Evolutionary conservation across 2,888 invertebrate genomes (phyloP), one percentile per base, ranked within the genome.

Genomic region (Drosophila hawaiiensis): DNA sequence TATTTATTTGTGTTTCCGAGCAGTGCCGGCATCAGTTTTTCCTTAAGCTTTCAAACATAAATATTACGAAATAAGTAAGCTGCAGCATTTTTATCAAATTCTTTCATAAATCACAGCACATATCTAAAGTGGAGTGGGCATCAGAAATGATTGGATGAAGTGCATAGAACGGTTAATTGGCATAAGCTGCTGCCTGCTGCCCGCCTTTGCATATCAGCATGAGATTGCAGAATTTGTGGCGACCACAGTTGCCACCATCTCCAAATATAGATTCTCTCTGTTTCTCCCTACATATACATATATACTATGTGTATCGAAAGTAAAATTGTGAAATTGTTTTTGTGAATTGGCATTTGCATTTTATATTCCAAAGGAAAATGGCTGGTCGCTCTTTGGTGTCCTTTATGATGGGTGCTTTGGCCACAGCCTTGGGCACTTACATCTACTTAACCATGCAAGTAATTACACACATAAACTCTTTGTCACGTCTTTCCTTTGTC

Each of bases 371-470:
- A 47, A 37, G 66, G 68, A 69, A 72, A 70, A 89, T 85, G 84
- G 80, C 85, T 62, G 83, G 88, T 39, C 85, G 90, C 31, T 74
- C 91, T 50, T 70, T 92, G 41, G 59, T 85, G 31, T 92, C 93
- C 52, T 92, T 92, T 68, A 54, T 91, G 49, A 55, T 93, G 63
- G 92, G 92, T 68, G 91, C 92, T 29, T 69, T 92, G 71, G 91
- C 90, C n/a, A 84, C 91, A 35, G 92, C 91, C 49, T 59, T 93
- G 77, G 92, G 92, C 73, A 84, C 90, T 14, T 92, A 91, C 84
- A 91, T 90, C 76, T 93, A 91, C 79, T 86, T 90, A 58, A 87
- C 88, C 65, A 81, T 79, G 76, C 92, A 92, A 91, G 92, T 93
- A 93, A 92, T 81, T 92, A 80, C 70, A 54, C 31, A 58, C 58